phyloP scores from a whole-genome alignment of 1,140 invertebrate genomes.

The Brachionus rubens region DNA sequence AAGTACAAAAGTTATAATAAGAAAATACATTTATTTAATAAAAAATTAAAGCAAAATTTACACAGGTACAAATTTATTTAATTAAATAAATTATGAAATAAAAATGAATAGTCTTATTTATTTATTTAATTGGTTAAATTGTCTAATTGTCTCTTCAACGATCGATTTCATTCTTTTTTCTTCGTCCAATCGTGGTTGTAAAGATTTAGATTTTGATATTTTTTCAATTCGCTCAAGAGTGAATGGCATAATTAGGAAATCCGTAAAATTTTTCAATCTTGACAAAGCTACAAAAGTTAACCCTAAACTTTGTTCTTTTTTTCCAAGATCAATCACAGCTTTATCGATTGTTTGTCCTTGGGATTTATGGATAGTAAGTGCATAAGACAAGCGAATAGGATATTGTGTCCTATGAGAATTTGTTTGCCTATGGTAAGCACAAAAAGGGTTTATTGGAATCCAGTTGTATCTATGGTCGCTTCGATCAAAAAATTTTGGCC shows the following conservation, averaged over 20 bases:
- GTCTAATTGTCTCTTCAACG: too few relatives aligned
- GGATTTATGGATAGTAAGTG: not conserved
- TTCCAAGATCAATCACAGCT: not conserved
- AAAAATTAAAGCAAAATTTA: not conserved
- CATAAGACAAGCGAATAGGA: not conserved
- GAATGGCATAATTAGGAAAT: not conserved
- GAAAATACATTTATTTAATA: not conserved
- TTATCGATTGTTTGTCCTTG: not conserved
- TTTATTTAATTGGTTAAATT: too few relatives aligned
- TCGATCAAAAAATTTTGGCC: too few relatives aligned
- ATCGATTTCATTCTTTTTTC: too few relatives aligned
- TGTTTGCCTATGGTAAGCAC: too few relatives aligned
- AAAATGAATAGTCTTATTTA: too few relatives aligned
- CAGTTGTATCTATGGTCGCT: too few relatives aligned
- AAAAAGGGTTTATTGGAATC: too few relatives aligned
- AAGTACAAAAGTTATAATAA: not conserved
- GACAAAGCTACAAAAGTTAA: slow-evolving; percentile 8
- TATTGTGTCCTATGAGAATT: not conserved
- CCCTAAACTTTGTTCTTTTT: not conserved
- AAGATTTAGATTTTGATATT: not conserved
- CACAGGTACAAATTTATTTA: not conserved
- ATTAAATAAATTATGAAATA: not conserved
- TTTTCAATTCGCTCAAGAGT: not conserved
- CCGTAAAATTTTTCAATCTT: not conserved
- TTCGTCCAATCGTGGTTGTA: not conserved